phyloP scores from a whole-genome alignment of 2,888 invertebrate species.

The Lycaena phlaeas region DNA sequence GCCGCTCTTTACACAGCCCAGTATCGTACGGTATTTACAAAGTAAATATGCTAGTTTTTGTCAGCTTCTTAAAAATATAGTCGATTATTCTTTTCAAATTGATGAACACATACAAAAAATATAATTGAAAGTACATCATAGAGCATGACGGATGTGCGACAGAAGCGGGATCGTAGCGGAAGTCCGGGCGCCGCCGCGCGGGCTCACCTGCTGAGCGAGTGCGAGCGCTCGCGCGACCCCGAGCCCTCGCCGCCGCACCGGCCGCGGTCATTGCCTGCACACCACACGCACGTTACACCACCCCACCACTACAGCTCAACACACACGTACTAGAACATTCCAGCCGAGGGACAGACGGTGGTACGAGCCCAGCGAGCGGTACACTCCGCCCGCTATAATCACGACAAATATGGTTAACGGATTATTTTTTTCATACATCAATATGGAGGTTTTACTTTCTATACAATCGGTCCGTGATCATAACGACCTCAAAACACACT shows the following conservation, averaged over 20 bases:
- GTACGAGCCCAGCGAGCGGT: too few species aligned
- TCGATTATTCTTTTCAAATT: conserved; percentile 4
- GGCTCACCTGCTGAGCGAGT: conserved; percentile 81
- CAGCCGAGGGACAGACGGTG: too few species aligned
- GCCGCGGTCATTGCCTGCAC: conserved; percentile 61
- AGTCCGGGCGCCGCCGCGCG: conserved; percentile 11
- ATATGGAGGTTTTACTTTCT: too few species aligned
- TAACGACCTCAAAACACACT: too few species aligned
- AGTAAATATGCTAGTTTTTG: neutral
- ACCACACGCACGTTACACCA: conserved; percentile 18
- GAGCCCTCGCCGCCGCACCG: conserved; percentile 46
- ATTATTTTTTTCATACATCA: too few species aligned
- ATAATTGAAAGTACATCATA: neutral
- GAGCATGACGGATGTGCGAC: neutral
- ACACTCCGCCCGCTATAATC: too few species aligned
- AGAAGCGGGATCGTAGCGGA: conserved; percentile 10
- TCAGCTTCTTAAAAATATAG: conserved; percentile 4
- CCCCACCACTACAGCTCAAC: neutral
- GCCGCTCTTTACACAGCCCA: conserved; percentile 8
- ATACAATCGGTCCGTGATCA: too few species aligned
- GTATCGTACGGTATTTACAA: conserved; percentile 1
- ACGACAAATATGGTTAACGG: too few species aligned
- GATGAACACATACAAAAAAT: conserved; percentile 6
- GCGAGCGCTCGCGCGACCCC: conserved; percentile 55
- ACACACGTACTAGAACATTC: neutral